A percentile compares a stretch with the other conserved stretches of the same genome.
Conservation (phyloP, 2,113 vertebrate genomes). For the Archilochus colubris region DNA sequence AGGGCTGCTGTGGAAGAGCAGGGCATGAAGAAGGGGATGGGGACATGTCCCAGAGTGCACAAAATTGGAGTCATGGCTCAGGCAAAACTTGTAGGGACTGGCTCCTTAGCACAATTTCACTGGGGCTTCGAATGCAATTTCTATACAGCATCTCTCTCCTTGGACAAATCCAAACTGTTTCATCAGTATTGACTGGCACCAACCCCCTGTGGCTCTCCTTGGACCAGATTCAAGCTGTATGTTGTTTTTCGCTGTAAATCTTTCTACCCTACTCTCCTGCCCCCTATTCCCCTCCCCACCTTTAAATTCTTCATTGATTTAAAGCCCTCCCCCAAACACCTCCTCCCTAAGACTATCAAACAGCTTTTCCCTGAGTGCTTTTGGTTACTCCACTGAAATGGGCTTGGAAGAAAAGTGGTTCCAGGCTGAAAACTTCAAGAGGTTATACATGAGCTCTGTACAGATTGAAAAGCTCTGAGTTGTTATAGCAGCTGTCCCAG, state of each 20-base stretch:
- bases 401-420: constrained; percentile 42
- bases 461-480: constrained; percentile 65
- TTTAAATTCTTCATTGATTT: constrained; percentile 61
- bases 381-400: neutral
- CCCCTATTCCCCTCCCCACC: neutral
- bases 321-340: neutral
- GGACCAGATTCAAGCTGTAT: constrained; percentile 52
- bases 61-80: neutral
- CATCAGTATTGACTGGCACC: constrained; percentile 69
- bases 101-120: constrained; percentile 6
- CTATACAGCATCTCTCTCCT: constrained; percentile 51
- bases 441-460: constrained; percentile 47
- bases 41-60: neutral
- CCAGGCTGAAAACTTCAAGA: constrained; percentile 57
- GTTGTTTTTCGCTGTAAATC: constrained; percentile 61
- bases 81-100: neutral
- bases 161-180: constrained; percentile 58
- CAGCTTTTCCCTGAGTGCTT: neutral
- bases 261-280: constrained; percentile 5
- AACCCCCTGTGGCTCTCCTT: constrained; percentile 61
- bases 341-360: neutral
- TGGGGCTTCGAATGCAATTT: constrained; percentile 20
- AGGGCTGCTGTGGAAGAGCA: neutral
- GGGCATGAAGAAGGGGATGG: neutral
- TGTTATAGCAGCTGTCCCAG: constrained; percentile 77